A percentile compares a stretch with the other conserved stretches of the same genome.
Evolutionary conservation across 2,797 vertebrate genomes (phyloP).

Genomic region (Brachyrhaphis roseni): DNA sequence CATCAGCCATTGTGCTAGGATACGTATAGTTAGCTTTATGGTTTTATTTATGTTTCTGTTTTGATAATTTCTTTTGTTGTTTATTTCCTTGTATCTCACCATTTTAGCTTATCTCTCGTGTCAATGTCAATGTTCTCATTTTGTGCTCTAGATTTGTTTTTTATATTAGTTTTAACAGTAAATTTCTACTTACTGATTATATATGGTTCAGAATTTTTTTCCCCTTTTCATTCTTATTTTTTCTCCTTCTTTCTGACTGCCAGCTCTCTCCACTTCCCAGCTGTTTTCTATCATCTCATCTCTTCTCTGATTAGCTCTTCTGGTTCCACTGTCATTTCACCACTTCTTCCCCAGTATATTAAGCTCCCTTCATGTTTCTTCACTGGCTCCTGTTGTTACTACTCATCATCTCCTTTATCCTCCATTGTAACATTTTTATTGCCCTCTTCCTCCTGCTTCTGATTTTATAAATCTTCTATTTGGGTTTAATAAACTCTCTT

Average conservation of each 20-base stretch:
- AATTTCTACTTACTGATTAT: not conserved
- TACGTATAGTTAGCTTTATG: not conserved
- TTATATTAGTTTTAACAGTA: not conserved
- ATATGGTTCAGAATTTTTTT: not conserved
- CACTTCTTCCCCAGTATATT: not conserved
- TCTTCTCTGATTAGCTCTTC: not conserved
- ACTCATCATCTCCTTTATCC: not conserved
- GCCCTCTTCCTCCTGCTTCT: not conserved
- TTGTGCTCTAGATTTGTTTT: not conserved
- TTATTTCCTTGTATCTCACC: not conserved
- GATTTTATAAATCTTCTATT: not conserved
- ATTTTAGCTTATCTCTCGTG: not conserved
- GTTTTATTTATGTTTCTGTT: not conserved
- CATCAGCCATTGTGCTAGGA: not conserved
- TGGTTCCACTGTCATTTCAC: not conserved
- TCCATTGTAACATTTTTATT: not conserved
- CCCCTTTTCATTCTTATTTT: not conserved
- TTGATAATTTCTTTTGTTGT: not conserved
- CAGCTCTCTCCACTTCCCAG: not conserved
- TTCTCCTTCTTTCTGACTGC: not conserved
- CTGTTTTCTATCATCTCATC: not conserved
- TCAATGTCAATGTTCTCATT: not conserved
- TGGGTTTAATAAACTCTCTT: not conserved
- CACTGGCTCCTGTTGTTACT: not conserved
- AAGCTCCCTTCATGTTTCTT: not conserved